Evolutionary conservation across 2,113 vertebrate genomes (phyloP).

Genomic region (Urocitellus parryii): DNA sequence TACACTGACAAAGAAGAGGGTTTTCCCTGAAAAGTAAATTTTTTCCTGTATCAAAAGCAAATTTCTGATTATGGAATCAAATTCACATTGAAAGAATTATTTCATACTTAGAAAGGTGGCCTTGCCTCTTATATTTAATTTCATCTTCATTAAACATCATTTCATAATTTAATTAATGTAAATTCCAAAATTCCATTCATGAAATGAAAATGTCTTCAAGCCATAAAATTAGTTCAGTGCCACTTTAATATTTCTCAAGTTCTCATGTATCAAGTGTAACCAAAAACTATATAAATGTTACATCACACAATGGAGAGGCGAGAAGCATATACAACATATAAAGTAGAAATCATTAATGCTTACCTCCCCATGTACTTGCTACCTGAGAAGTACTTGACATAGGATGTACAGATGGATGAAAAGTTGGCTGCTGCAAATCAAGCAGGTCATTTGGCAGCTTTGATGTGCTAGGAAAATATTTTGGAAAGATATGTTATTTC

Average conservation of each 20-base stretch:
- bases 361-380: constrained; percentile 97
- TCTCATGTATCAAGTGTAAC: neutral
- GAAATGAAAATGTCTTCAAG: constrained; percentile 55
- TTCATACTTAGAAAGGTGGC: constrained; percentile 19
- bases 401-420: constrained; percentile 92
- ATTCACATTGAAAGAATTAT: constrained; percentile 18
- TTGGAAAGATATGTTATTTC: constrained; percentile 76
- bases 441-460: constrained; percentile 96
- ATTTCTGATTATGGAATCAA: constrained; percentile 43
- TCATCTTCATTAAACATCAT: constrained; percentile 50
- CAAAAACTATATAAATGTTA: constrained; percentile 14
- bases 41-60: neutral
- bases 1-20: neutral
- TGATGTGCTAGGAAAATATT: constrained; percentile 89
- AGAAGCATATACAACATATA: neutral
- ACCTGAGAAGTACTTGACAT: constrained; percentile 91
- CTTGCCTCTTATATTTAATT: constrained; percentile 9
- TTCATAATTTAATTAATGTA: constrained; percentile 48
- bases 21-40: neutral
- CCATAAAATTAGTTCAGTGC: constrained; percentile 8
- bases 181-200: constrained; percentile 43
- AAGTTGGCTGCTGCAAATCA: constrained; percentile 96
- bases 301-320: neutral
- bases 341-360: constrained; percentile 80
- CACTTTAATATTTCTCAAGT: constrained; percentile 50